Percentiles rank a stretch among this genome's conserved stretches.
Conservation (phyloP, 2,797 vertebrate species). For the Knipowitschia caucasica region DNA sequence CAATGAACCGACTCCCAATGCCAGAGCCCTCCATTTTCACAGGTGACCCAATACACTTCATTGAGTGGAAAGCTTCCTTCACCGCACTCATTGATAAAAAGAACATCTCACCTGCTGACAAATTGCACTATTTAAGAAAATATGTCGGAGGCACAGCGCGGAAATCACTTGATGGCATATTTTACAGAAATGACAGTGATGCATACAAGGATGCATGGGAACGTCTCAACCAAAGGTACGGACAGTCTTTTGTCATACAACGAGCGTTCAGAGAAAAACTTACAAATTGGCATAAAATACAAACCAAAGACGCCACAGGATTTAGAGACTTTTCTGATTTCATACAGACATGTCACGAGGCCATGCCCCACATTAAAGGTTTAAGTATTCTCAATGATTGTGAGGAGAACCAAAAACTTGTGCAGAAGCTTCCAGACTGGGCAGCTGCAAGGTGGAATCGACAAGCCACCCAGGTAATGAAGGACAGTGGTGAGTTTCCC, state of each 20-base stretch:
- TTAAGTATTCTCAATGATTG: neutral
- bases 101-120: neutral
- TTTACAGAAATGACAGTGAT: neutral
- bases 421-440: conserved; percentile 7
- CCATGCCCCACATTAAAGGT: neutral
- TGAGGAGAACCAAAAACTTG: conserved; percentile 4
- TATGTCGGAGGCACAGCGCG: neutral
- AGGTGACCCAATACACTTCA: neutral
- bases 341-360: neutral
- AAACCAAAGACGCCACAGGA: neutral
- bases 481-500: neutral
- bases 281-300: conserved; percentile 7
- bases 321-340: conserved; percentile 12
- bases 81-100: neutral
- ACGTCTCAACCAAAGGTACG: neutral
- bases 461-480: neutral
- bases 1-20: neutral
- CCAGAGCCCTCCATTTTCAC: neutral
- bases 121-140: neutral
- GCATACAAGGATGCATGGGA: conserved; percentile 8
- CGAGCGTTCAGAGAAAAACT: conserved; percentile 13
- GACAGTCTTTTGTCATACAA: conserved; percentile 5
- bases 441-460: conserved; percentile 1
- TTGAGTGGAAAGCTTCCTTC: neutral
- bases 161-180: neutral